Percentiles rank a stretch among this genome's conserved stretches.
Evolutionary conservation across 2,113 vertebrate species (phyloP).

Genomic region (Nothoprocta pentlandii): DNA sequence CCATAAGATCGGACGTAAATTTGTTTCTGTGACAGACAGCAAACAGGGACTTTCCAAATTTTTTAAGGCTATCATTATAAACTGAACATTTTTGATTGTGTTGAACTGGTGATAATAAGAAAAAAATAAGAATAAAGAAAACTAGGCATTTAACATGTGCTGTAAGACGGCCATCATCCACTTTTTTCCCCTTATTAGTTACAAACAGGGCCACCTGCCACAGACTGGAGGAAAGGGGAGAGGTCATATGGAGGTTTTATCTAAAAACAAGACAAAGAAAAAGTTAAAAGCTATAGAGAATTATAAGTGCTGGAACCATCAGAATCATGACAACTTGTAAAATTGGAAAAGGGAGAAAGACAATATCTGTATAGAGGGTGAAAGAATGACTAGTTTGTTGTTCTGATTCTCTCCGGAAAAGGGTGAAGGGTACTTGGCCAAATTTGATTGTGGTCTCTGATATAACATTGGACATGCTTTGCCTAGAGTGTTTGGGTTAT

Average conservation of each 20-base stretch:
- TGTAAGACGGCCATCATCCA: constrained; percentile 7
- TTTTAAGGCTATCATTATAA: neutral
- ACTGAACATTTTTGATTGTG: constrained; percentile 32
- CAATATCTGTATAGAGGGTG: neutral
- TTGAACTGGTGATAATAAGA: constrained; percentile 39
- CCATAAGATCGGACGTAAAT: neutral
- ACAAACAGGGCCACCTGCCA: constrained; percentile 5
- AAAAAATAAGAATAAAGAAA: neutral
- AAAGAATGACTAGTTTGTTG: neutral
- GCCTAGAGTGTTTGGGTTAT: neutral
- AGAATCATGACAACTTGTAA: neutral
- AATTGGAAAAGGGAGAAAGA: neutral
- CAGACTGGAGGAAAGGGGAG: neutral
- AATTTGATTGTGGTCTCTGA: neutral
- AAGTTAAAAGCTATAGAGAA: neutral
- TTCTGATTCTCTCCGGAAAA: neutral
- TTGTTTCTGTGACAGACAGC: neutral
- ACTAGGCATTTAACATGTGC: constrained; percentile 1
- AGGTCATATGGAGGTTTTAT: neutral
- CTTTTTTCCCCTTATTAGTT: constrained; percentile 8
- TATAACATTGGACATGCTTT: neutral
- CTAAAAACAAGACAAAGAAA: neutral
- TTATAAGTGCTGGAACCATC: neutral
- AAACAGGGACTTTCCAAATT: neutral
- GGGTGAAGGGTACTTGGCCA: neutral